Percentiles rank a stretch among this genome's conserved stretches.
Evolutionary conservation across 2,113 vertebrate genomes (phyloP).

Genomic region (Malurus melanocephalus): DNA sequence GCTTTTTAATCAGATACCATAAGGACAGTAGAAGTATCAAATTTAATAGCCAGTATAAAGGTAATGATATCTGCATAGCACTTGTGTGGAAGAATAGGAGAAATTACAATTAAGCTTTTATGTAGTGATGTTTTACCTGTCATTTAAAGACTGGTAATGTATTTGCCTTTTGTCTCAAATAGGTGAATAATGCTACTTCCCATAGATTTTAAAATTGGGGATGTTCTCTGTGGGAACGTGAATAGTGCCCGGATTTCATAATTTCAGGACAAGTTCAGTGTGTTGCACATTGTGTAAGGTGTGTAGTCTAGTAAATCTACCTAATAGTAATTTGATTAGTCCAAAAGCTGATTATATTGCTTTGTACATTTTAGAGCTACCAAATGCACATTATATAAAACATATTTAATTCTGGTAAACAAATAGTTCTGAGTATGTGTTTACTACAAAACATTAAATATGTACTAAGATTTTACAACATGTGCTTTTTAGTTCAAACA

Average conservation of each 20-base stretch:
- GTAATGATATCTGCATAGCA: neutral
- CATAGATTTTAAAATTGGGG: neutral
- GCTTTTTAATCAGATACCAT: neutral
- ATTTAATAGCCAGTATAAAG: neutral
- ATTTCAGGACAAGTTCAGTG: neutral
- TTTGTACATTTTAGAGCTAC: neutral
- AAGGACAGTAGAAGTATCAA: neutral
- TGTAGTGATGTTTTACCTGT: neutral
- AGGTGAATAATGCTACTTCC: neutral
- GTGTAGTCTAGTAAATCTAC: neutral
- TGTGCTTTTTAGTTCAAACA: neutral
- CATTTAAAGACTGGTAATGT: neutral
- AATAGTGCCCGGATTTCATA: neutral
- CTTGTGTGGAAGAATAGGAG: neutral
- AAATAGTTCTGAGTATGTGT: neutral
- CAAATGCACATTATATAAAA: neutral
- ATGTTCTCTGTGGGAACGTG: neutral
- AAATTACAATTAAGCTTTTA: neutral
- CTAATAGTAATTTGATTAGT: neutral
- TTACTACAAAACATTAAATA: neutral
- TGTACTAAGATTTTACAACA: neutral
- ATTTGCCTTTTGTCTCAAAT: neutral
- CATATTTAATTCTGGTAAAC: neutral
- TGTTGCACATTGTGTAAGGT: neutral
- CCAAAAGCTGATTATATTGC: neutral